Percentiles rank a stretch among this genome's conserved stretches.
Conservation (phyloP, 2,113 vertebrate genomes). For the Channa argus region DNA sequence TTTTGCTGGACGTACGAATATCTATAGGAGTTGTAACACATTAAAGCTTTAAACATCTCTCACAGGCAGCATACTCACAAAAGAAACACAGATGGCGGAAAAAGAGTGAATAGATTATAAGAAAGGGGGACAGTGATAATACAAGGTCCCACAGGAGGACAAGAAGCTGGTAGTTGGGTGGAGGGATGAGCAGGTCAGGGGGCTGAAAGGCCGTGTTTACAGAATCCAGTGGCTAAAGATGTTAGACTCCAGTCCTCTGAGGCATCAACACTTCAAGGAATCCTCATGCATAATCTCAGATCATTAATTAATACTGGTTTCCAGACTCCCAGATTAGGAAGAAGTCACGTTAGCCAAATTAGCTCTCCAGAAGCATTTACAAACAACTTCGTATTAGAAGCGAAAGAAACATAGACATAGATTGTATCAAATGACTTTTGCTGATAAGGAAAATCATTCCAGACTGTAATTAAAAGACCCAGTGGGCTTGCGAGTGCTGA, state of each 20-base stretch:
- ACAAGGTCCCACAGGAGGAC: constrained; percentile 35
- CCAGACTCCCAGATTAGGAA: too few species aligned
- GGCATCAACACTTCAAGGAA: constrained; percentile 48
- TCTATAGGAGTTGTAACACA: background rate
- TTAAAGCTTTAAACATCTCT: background rate
- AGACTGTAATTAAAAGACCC: constrained; percentile 34
- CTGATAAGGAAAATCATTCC: constrained; percentile 19
- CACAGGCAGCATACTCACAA: background rate
- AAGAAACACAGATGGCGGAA: background rate
- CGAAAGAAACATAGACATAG: background rate
- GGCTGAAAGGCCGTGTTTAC: constrained; percentile 55
- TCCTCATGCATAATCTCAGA: background rate
- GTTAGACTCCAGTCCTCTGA: constrained; percentile 51
- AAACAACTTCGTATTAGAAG: background rate
- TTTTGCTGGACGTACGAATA: too few species aligned
- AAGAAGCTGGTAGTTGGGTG: constrained; percentile 48
- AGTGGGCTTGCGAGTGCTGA: constrained; percentile 59
- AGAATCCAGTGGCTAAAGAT: constrained; percentile 57
- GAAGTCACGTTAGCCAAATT: background rate
- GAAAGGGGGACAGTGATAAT: background rate
- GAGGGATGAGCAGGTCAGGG: constrained; percentile 23
- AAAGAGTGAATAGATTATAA: background rate
- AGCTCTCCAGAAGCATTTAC: too few species aligned
- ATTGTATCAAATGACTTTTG: constrained; percentile 13
- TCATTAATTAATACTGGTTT: too few species aligned